These are phyloP conservation scores for Sebastes cheni DNA, from an alignment of 2,797 vertebrate species.

Conservation along the genomic window DNA sequence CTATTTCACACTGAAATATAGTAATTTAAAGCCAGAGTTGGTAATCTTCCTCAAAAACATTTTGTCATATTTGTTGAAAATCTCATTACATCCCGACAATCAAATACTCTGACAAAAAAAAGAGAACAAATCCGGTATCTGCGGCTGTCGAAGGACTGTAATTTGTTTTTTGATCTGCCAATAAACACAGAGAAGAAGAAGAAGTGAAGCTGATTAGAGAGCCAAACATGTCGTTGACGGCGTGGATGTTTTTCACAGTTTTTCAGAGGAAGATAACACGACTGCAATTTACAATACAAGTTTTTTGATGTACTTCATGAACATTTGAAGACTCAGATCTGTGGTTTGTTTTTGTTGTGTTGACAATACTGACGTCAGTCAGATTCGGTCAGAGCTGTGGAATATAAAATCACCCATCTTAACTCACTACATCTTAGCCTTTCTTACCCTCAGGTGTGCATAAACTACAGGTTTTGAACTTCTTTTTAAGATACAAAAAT, in stretches of 20 bases:
- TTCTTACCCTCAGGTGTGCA: too few species aligned
- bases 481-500: not conserved
- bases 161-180: not conserved
- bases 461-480: too few species aligned
- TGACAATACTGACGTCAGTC: not conserved
- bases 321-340: not conserved
- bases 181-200: not conserved
- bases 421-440: too few species aligned
- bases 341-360: not conserved
- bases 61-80: not conserved
- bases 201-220: not conserved
- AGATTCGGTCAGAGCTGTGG: too few species aligned
- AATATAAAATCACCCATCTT: too few species aligned
- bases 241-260: not conserved
- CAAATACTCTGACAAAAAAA: not conserved
- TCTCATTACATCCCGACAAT: not conserved
- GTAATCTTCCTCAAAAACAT: not conserved
- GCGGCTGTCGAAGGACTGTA: rapidly evolving
- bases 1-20: not conserved
- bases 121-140: not conserved
- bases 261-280: not conserved
- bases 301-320: too few species aligned
- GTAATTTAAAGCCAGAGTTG: not conserved
- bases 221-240: not conserved
- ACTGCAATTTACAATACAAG: too few species aligned